Evolutionary conservation across 2,888 invertebrate species (phyloP), one percentile per base, ranked within the genome.

Genomic region (Adelognathus sp.): DNA sequence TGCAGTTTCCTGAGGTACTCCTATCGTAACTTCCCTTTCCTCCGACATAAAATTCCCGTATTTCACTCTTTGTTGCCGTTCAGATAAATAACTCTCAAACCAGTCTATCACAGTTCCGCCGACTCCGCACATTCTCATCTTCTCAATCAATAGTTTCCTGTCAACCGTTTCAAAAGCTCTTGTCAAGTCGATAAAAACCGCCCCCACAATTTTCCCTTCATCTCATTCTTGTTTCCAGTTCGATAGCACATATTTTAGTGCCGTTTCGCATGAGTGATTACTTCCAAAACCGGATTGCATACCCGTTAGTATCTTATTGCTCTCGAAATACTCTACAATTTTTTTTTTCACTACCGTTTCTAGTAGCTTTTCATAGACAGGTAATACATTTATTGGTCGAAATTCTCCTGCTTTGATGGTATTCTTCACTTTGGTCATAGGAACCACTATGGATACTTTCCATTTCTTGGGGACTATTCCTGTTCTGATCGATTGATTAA

Each of bases 391-490:
- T 24, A 54, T 66, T 2, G 66, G 66, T 21, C 52, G 11, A 24
- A 52, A 27, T 3, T 66, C 27, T 14, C 39, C 36, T 1, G 66
- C 66, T n/a, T 66, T 52, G 4, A 14, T 52, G 1, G 66, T 39
- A 14, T 36, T 36, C 3, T n/a, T 6, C 3, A 66, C n/a, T 52
- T 66, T 66, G 6, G 3, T 52, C 27, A 78, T 74, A 0, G 78
- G 64, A 1, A 44, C 54, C 0, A 78, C 61, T 36, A 36, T 9
- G 7, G 63, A 69, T 7, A 39, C 61, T 58, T 64, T 69, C 69
- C 74, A 78, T 7, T 46, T 14, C 1, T 36, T 2, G 1, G 73
- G 73, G 36, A 78, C 61, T 5, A 29, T 36, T 16, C 74, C 66
- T 4, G 6, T 18, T 18, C 21, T 27, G 16, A 64, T 29, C 3